These are phyloP conservation scores for Pemphredon lugubris DNA, from an alignment of 2,888 invertebrate species.

Conservation along the genomic window DNA sequence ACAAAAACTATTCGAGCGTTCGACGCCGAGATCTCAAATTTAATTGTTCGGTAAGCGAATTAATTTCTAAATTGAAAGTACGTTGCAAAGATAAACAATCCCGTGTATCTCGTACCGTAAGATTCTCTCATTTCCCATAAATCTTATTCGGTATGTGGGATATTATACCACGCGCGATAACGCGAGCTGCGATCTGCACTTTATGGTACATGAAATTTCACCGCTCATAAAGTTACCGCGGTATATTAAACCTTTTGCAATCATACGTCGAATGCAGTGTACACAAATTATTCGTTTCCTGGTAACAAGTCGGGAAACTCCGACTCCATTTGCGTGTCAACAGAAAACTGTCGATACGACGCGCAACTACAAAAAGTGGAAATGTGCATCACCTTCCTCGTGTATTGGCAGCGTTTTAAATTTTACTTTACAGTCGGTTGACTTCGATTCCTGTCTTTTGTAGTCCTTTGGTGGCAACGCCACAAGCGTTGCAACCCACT, in stretches of 20 bases:
- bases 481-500: too few species aligned
- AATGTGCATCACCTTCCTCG: not conserved
- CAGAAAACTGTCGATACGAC: constrained; percentile 1
- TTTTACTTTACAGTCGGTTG: too few species aligned
- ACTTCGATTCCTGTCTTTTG: too few species aligned
- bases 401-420: too few species aligned
- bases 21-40: too few species aligned
- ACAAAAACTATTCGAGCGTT: too few species aligned
- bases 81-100: too few species aligned
- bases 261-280: constrained; percentile 4
- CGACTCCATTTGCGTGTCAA: not conserved
- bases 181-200: constrained; percentile 17
- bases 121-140: constrained; percentile 19
- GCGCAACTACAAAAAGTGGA: not conserved
- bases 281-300: constrained; percentile 7
- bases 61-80: too few species aligned
- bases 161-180: constrained; percentile 31
- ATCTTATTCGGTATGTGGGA: constrained; percentile 12
- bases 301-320: constrained; percentile 3
- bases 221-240: constrained; percentile 29
- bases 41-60: too few species aligned
- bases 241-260: constrained; percentile 21
- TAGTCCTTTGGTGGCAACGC: too few species aligned
- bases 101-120: too few species aligned
- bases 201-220: constrained; percentile 23